Percentiles rank a stretch among this genome's conserved stretches.
Conservation (phyloP, 2,888 invertebrate species). For the Thera obeliscata region DNA sequence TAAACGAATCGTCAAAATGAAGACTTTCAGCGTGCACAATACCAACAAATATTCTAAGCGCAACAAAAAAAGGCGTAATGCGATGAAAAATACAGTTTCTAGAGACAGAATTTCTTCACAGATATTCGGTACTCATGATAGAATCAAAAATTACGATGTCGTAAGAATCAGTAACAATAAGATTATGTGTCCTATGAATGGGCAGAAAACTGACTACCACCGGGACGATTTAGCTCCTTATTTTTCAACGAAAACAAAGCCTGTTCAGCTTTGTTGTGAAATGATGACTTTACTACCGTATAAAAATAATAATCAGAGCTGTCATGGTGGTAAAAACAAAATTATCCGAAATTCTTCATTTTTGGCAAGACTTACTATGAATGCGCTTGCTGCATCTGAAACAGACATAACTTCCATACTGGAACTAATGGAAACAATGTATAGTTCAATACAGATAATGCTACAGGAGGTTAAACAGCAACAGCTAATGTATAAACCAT, state of each 20-base stretch:
- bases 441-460: slow-evolving; percentile 15
- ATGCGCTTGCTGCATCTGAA: slow-evolving; percentile 20
- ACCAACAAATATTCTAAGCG: slow-evolving; percentile 28
- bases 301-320: slow-evolving; percentile 1
- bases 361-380: slow-evolving; percentile 18
- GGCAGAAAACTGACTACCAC: slow-evolving; percentile 3
- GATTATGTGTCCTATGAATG: not conserved
- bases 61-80: slow-evolving; percentile 19
- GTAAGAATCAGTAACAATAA: not conserved
- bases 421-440: slow-evolving; percentile 21
- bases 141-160: not conserved
- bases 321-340: slow-evolving; percentile 3
- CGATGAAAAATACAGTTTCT: slow-evolving; percentile 9
- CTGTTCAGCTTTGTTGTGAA: slow-evolving; percentile 13
- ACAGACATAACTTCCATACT: slow-evolving; percentile 21
- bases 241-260: slow-evolving; percentile 4
- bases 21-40: slow-evolving; percentile 18
- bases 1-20: slow-evolving; percentile 18
- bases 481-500: slow-evolving; percentile 4
- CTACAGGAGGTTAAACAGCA: slow-evolving; percentile 16
- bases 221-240: slow-evolving; percentile 9
- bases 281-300: slow-evolving; percentile 18
- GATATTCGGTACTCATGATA: slow-evolving; percentile 1
- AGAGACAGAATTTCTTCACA: slow-evolving; percentile 15
- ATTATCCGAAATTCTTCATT: not conserved